Evolutionary conservation across 1,140 invertebrate species (phyloP), one percentile per base, ranked within the genome.

Genomic region (Hypsibius dujardini): DNA sequence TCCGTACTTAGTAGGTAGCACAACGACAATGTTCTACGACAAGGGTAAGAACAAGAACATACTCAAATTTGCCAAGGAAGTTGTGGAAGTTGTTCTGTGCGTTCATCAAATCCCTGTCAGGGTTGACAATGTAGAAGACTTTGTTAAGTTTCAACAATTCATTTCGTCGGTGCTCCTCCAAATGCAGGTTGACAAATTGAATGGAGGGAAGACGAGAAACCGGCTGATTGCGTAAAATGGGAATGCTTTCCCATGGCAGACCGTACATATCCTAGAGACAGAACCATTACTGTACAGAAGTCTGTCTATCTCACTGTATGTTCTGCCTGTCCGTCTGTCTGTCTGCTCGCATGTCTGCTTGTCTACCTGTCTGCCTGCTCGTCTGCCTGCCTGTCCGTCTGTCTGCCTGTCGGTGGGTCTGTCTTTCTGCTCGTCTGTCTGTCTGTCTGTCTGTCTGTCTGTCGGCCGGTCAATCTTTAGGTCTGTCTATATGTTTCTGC

Each of bases 231-330:
- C 50, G 50, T 12, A 56, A n/a, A 56, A n/a, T 56, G 7, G 50
- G 7, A n/a, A 56, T 56, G 50, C 50, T 56, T 56, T 56, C 50
- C 50, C 50, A 56, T n/a, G 50, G 50, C 7, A 56, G 50, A 56
- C 50, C 50, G n/a, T 56, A 56, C n/a, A n/a, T 56, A 56, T 56
- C 50, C 50, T 56, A n/a, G n/a, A 56, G 50, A 56, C 50, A 56
- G 50, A n/a, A 56, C n/a, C 50, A 56, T 56, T 7, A 12, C n/a
- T n/a, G 7, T n/a, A 56, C 7, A n/a, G 7, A n/a, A n/a, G 7
- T 7, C 50, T 28, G 28, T 28, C 28, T 28, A 28, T 28, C 28
- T 28, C 28, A 28, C 28, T 28, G 28, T 28, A 28, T 28, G 28
- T 28, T 28, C 28, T 28, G 28, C 28, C 28, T 28, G 28, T 28